A percentile compares a stretch with the other conserved stretches of the same genome.
phyloP scores from a whole-genome alignment of 2,888 invertebrate genomes.

The Podabrus alpinus region DNA sequence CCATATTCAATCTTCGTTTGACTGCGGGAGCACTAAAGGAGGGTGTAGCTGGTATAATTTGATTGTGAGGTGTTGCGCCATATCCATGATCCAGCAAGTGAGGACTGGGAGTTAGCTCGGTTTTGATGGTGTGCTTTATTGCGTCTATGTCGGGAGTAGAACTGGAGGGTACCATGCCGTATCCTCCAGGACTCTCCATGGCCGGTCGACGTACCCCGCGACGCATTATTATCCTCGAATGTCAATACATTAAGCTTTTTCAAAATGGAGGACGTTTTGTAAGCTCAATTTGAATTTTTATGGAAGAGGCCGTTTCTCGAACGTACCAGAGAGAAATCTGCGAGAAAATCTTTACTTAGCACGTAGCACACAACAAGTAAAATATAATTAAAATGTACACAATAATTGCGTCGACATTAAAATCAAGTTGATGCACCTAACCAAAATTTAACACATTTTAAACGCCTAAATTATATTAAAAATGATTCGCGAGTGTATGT shows the following conservation, averaged over 20 bases:
- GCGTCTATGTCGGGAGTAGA: slow-evolving; percentile 58
- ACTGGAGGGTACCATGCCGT: slow-evolving; percentile 58
- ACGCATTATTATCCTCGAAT: slow-evolving; percentile 56
- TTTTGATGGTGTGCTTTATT: slow-evolving; percentile 59
- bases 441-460: neutral
- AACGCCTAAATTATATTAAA: neutral
- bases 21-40: slow-evolving; percentile 63
- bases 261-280: slow-evolving; percentile 31
- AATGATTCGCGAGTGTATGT: neutral
- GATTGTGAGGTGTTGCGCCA: slow-evolving; percentile 78
- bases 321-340: slow-evolving; percentile 2
- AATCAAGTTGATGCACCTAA: neutral
- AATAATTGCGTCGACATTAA: neutral
- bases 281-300: slow-evolving; percentile 22
- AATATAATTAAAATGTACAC: neutral
- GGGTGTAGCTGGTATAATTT: slow-evolving; percentile 57
- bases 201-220: slow-evolving; percentile 52
- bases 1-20: slow-evolving; percentile 80
- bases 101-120: slow-evolving; percentile 65
- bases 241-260: slow-evolving; percentile 31
- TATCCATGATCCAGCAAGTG: slow-evolving; percentile 87
- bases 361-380: neutral
- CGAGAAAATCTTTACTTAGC: slow-evolving; percentile 7
- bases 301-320: slow-evolving; percentile 4
- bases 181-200: slow-evolving; percentile 52